Evolutionary conservation across 2,888 invertebrate genomes (phyloP), one percentile per base, ranked within the genome.

Genomic region (Drosophila atripex): DNA sequence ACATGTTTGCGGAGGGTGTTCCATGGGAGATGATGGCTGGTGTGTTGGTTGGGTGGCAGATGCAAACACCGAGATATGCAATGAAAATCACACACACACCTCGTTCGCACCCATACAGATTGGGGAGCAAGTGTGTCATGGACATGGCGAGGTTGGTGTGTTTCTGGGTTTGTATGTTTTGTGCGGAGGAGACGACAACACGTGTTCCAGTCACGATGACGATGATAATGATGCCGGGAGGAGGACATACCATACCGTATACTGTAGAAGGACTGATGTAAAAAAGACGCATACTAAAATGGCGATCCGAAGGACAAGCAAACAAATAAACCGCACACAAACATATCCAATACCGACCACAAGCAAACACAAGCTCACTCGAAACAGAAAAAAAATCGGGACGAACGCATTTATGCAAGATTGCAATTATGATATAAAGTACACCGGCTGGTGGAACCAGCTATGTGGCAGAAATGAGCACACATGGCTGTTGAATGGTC

Each of bases 21-120:
- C 16, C 35, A 35, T 43, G 11, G n/a, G 51, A 4, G 32, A n/a
- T 32, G 32, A n/a, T 32, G 39, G 11, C 18, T 1, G 7, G 38
- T 8, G 11, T 30, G 43, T 0, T 41, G 39, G 39, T 0, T 51
- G 50, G 21, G 14, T 9, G 25, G 60, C 80, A 80, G 80, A 82
- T 82, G 79, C 83, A 82, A 83, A 83, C 83, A 83, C 75, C 69
- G 86, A 76, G 82, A 83, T 83, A 86, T 86, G 86, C 78, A 80
- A 71, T 75, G 72, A 72, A 80, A 78, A 63, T 70, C 65, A 74
- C 68, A 77, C 68, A 80, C 57, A 63, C 51, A 61, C 30, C 41
- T 57, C 59, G 57, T 23, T 52, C 39, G 30, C 46, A 65, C 49
- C 41, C 25, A 51, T 55, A 47, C 54, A 61, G 43, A 59, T 53